Evolutionary conservation across 2,888 invertebrate genomes (phyloP), one percentile per base, ranked within the genome.

Genomic region (Stenodema calcarata): DNA sequence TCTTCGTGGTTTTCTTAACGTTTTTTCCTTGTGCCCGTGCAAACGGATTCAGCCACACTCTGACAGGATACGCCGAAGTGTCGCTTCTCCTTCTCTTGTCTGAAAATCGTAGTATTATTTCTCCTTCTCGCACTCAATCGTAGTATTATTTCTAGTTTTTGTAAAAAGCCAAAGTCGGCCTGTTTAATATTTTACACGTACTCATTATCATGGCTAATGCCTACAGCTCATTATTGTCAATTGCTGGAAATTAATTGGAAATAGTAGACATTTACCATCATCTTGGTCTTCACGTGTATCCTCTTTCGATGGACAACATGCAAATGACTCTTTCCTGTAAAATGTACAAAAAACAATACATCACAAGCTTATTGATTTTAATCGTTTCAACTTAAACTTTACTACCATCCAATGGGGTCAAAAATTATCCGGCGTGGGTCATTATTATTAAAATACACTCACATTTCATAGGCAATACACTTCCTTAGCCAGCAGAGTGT

Each of bases 401-500:
- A n/a, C n/a, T n/a, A n/a, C n/a, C n/a, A n/a, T n/a, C n/a, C n/a
- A n/a, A n/a, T n/a, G n/a, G n/a, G n/a, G n/a, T n/a, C n/a, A n/a
- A n/a, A n/a, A n/a, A n/a, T n/a, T n/a, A n/a, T n/a, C n/a, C n/a
- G n/a, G n/a, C n/a, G n/a, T 42, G 12, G 42, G 6, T 42, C 42
- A 6, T 42, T 42, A 42, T 42, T 42, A n/a, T n/a, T 42, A 12
- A 42, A 42, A 73, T 9, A 14, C 14, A 81, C 83, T 83, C 27
- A 83, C 83, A 83, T 70, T 9, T 83, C 83, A 11, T 27, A 28
- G 6, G 18, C 44, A 27, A 83, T 54, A 44, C 44, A 83, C 41
- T 42, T 73, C 28, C 73, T 83, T 18, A 83, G 44, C 83, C 83
- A 83, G 70, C 73, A 70, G 6, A 83, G 47, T 14, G 83, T 73